Base-by-base conservation (phyloP, 2,113 vertebrate species). In the Sitta europaea region DNA sequence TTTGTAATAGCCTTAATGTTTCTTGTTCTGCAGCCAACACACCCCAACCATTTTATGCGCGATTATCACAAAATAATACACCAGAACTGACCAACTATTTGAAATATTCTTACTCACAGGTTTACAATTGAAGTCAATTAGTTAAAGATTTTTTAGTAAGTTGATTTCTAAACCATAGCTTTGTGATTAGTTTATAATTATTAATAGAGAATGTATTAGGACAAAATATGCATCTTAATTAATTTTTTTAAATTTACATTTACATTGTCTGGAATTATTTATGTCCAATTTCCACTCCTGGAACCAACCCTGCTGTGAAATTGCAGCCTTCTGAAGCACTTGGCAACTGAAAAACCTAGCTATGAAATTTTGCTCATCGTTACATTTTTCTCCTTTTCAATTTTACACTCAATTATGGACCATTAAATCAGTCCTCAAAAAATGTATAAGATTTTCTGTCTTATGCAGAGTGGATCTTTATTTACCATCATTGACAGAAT, bases 61-160 rank as follows among this genome's bases (percentile, higher is more conserved):
- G 97, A 91, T 96, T 95, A 97, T 86, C 53, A 87, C 83, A 86
- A 94, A 92, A 72, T 94, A 95, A 90, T 91, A 85, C 73, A 88
- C 54, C 67, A 91, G 91, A 96, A 93, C 76, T 94, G 95, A 95
- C 92, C 89, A 97, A 94, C 88, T 72, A 72, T 90, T 97, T 94
- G 78, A 95, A 97, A 96, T 91, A 70, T 72, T 85, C 54, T 73
- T 11, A 80, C 40, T 67, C 43, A 91, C 50, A 58, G 5, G 48
- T 92, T 94, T 94, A 97, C 82, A 95, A 79, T 29, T 92, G 11
- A 92, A 91, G 92, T 94, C 92, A 97, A 97, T 87, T 70, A 81
- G 87, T 92, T 96, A 84, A 70, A 88, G 53, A 79, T 77, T 78
- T 86, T 96, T 74, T 74, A 81, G 63, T 74, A 86, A 67, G n/a